Evolutionary conservation across 2,888 invertebrate genomes (phyloP).

Genomic region (Drosophila kanekoi): DNA sequence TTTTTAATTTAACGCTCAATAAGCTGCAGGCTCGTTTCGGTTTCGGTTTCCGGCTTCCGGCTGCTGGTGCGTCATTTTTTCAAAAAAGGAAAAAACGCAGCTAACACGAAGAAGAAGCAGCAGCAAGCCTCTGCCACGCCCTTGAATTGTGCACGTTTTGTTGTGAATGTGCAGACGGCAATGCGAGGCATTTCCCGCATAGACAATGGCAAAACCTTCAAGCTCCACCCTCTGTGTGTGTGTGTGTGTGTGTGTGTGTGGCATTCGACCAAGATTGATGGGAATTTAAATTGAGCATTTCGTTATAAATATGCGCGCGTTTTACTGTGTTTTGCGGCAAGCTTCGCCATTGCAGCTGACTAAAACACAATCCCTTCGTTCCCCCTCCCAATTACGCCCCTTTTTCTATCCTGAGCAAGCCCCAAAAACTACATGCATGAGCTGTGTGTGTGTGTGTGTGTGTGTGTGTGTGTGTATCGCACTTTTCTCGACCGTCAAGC

Average conservation of each 20-base stretch:
- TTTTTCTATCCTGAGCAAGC: neutral
- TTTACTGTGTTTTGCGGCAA: constrained; percentile 76
- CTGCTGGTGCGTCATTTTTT: constrained; percentile 42
- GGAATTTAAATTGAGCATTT: constrained; percentile 83
- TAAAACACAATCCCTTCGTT: neutral
- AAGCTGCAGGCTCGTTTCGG: constrained; percentile 70
- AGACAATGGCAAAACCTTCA: constrained; percentile 33
- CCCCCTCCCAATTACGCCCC: neutral
- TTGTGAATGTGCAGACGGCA: constrained; percentile 40
- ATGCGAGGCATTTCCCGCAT: constrained; percentile 23
- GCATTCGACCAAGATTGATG: constrained; percentile 79
- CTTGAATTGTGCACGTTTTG: constrained; percentile 27
- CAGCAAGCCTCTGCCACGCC: constrained; percentile 42
- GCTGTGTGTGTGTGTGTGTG: too few relatives aligned
- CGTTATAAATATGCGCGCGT: constrained; percentile 81
- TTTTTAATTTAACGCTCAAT: constrained; percentile 82
- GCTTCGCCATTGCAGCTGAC: constrained; percentile 42
- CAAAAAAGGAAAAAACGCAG: constrained; percentile 11
- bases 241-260: constrained; percentile 45
- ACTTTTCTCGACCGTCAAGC: constrained; percentile 12
- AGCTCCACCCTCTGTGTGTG: neutral
- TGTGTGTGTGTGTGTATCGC: too few relatives aligned
- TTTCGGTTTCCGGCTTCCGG: constrained; percentile 62
- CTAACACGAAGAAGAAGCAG: constrained; percentile 11
- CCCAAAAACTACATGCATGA: too few relatives aligned